Evolutionary conservation across 2,797 vertebrate genomes (phyloP).

Genomic region (Morus bassanus): DNA sequence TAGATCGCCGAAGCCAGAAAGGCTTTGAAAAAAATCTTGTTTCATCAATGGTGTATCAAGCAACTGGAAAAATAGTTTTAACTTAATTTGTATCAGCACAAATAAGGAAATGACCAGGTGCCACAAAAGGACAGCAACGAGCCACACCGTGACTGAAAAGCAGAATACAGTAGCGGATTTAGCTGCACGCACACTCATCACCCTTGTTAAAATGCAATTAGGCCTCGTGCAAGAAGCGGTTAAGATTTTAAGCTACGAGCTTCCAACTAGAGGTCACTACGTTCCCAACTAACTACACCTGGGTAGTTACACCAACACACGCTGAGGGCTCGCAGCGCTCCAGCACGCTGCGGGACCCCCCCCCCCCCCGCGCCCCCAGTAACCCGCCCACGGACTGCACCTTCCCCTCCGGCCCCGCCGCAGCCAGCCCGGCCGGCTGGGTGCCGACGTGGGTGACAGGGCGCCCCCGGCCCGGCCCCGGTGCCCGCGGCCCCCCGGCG

Average conservation of each 20-base stretch:
- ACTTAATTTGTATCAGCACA: background rate
- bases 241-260: background rate
- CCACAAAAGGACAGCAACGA: background rate
- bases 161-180: background rate
- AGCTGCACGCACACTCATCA: background rate
- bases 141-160: background rate
- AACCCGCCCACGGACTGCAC: background rate
- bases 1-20: background rate
- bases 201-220: background rate
- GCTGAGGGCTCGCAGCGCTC: background rate
- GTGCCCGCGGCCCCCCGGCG: background rate
- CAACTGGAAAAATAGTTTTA: background rate
- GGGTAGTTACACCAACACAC: no score
- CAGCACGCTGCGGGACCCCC: background rate
- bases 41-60: background rate
- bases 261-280: background rate
- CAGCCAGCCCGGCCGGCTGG: accelerated
- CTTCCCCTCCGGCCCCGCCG: background rate
- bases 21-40: background rate
- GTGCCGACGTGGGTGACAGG: accelerated
- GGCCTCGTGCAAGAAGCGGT: background rate
- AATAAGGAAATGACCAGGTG: background rate
- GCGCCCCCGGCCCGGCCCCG: background rate
- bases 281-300: background rate
- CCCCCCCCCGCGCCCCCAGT: background rate